These are phyloP conservation scores for Diorhabda sublineata DNA, from an alignment of 1,140 invertebrate genomes.

Conservation along the genomic window DNA sequence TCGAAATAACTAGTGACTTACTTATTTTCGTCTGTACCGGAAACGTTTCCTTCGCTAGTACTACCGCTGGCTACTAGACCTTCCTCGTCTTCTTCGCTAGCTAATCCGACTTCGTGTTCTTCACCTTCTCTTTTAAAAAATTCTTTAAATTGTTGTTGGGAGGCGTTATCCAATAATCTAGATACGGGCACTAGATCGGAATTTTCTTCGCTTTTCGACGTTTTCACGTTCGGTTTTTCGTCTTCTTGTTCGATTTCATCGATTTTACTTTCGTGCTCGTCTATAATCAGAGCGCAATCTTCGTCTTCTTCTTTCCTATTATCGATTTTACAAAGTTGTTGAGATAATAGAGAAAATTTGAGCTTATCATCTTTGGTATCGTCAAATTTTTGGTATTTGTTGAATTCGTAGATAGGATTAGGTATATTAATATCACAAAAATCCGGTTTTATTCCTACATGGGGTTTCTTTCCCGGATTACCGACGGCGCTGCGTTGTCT, in stretches of 20 bases:
- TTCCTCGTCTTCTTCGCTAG: slow-evolving; percentile 66
- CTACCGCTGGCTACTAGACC: slow-evolving; percentile 65
- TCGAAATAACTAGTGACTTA: slow-evolving; percentile 40
- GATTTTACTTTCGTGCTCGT: slow-evolving; percentile 53
- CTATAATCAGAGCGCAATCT: slow-evolving; percentile 65
- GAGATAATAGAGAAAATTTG: slow-evolving; percentile 71
- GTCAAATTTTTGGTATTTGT: slow-evolving; percentile 40
- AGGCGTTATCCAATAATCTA: slow-evolving; percentile 73
- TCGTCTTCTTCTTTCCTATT: slow-evolving; percentile 54
- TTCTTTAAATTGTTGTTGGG: slow-evolving; percentile 60
- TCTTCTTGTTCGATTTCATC: slow-evolving; percentile 28
- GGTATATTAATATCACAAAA: slow-evolving; percentile 39
- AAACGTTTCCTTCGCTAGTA: slow-evolving; percentile 73
- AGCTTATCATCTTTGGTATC: slow-evolving; percentile 58
- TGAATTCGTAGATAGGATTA: slow-evolving; percentile 38
- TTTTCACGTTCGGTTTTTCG: slow-evolving; percentile 32
- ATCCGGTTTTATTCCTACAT: slow-evolving; percentile 30
- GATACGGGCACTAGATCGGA: slow-evolving; percentile 73
- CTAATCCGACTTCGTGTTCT: slow-evolving; percentile 38
- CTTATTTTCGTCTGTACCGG: slow-evolving; percentile 75
- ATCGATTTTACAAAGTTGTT: slow-evolving; percentile 56
- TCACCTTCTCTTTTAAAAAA: slow-evolving; percentile 55
- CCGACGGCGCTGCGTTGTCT: slow-evolving; percentile 57
- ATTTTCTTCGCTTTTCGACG: slow-evolving; percentile 45
- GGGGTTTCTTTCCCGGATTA: slow-evolving; percentile 50